Percentiles rank a stretch among this genome's conserved stretches.
Conservation (phyloP, 2,113 vertebrate genomes). For the Ia io region DNA sequence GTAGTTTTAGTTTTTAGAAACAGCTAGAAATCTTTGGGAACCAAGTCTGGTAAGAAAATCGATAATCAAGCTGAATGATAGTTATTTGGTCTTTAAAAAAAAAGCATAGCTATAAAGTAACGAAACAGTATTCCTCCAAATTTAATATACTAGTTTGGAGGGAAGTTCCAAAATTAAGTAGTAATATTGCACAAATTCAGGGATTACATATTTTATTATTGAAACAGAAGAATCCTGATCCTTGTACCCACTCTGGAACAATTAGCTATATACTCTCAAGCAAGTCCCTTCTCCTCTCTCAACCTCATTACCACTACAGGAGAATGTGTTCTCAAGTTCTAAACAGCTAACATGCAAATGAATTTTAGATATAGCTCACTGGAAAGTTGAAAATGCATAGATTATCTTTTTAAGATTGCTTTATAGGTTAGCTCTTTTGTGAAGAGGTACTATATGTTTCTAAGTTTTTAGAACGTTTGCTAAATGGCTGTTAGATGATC, state of each 20-base stretch:
- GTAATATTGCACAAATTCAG: not conserved
- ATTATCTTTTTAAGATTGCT: not conserved
- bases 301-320: not conserved
- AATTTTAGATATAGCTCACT: not conserved
- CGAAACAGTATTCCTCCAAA: not conserved
- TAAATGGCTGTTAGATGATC: not conserved
- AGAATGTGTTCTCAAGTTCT: not conserved
- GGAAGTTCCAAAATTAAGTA: not conserved
- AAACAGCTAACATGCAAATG: not conserved
- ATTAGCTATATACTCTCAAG: not conserved
- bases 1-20: conserved; percentile 23
- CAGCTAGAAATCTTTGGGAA: not conserved
- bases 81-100: not conserved
- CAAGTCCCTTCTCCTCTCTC: not conserved
- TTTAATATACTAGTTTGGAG: not conserved
- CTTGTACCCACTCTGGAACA: not conserved
- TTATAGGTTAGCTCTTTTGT: not conserved
- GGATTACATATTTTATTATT: not conserved
- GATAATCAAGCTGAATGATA: not conserved
- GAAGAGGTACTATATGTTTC: not conserved
- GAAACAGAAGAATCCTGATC: not conserved
- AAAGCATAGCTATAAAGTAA: not conserved
- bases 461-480: conserved; percentile 1
- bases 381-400: not conserved
- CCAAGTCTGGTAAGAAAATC: not conserved